A percentile compares a stretch with the other conserved stretches of the same genome.
Evolutionary conservation across 92 coral and sea anemone species (phyloP).

Genomic region (Muricea muricata): DNA sequence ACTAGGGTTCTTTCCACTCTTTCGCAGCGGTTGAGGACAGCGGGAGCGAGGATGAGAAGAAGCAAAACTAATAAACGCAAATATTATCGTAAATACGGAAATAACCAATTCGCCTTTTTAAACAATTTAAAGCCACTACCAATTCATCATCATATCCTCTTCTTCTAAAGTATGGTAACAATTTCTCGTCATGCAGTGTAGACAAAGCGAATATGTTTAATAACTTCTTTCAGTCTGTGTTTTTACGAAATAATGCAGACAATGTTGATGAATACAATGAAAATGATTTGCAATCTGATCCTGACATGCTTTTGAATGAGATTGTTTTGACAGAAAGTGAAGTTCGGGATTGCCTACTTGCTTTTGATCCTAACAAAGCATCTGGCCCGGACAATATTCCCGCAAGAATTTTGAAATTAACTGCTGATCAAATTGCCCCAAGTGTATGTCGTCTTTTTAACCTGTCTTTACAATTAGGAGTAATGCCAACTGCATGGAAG

Average conservation of each 20-base stretch:
- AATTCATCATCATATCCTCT: background rate
- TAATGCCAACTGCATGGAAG: too few species aligned
- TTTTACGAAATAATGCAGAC: background rate
- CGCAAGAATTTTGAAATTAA: background rate
- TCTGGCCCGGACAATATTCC: background rate
- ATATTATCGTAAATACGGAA: too few species aligned
- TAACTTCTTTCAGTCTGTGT: slow-evolving; percentile 13
- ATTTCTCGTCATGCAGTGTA: background rate
- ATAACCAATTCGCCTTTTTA: too few species aligned
- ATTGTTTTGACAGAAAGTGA: slow-evolving; percentile 11
- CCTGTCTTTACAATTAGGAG: too few species aligned
- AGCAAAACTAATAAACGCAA: too few species aligned
- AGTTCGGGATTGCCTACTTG: background rate
- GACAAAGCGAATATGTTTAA: slow-evolving; percentile 8
- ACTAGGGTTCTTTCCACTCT: too few species aligned
- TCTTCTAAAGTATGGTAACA: background rate
- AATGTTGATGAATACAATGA: background rate
- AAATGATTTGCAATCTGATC: background rate
- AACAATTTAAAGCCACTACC: background rate
- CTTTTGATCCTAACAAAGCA: background rate
- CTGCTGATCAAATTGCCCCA: background rate
- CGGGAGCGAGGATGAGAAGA: too few species aligned
- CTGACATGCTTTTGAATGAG: background rate
- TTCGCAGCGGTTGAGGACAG: too few species aligned
- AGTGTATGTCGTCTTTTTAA: too few species aligned